phyloP scores from a whole-genome alignment of 2,888 invertebrate species.

The Philonicus albiceps region DNA sequence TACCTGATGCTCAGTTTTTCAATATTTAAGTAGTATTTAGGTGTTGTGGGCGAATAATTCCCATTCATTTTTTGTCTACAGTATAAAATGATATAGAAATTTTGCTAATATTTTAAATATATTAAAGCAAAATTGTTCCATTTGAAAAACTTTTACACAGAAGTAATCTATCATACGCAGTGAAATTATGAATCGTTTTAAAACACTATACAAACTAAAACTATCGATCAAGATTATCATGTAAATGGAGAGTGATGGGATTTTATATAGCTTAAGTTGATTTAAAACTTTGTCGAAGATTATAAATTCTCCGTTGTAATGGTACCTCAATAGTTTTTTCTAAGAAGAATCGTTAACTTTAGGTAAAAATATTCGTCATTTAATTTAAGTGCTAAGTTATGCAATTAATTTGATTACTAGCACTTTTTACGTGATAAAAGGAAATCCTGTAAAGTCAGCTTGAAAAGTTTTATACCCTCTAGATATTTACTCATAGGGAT shows the following conservation, averaged over 20 bases:
- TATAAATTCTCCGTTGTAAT: too few species aligned
- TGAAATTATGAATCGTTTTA: too few species aligned
- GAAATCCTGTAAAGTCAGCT: background rate
- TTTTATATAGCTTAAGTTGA: background rate
- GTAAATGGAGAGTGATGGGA: background rate
- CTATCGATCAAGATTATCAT: background rate
- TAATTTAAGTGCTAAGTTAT: background rate
- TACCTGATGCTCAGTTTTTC: too few species aligned
- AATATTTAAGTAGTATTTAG: too few species aligned
- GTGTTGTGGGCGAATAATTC: too few species aligned
- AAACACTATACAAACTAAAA: background rate
- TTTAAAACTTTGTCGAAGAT: too few species aligned
- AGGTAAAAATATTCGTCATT: background rate
- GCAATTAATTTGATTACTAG: background rate
- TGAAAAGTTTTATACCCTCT: background rate
- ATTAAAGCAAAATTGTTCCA: too few species aligned
- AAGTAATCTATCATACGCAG: too few species aligned
- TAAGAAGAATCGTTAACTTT: background rate
- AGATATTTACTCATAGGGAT: background rate
- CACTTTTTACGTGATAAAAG: background rate
- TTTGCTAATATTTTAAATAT: too few species aligned
- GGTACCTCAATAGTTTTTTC: background rate
- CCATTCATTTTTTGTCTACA: too few species aligned
- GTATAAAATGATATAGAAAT: too few species aligned
- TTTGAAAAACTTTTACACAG: too few species aligned